These are phyloP conservation scores for Hoplostethus mediterraneus DNA, from an alignment of 2,797 vertebrate species.

Conservation along the genomic window DNA sequence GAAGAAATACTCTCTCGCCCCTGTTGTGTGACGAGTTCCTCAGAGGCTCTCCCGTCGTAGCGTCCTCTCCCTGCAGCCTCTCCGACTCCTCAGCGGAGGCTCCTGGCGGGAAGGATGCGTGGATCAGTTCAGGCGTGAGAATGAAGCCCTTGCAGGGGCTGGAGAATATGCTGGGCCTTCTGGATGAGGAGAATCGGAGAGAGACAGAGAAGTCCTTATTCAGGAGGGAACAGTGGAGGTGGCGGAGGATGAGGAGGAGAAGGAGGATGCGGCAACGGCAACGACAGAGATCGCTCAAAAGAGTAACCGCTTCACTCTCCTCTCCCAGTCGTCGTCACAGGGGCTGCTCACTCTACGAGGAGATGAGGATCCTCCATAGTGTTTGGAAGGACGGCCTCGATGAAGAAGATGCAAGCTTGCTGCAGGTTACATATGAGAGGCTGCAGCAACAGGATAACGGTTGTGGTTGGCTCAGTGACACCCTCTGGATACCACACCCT, in stretches of 20 bases:
- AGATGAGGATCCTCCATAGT: constrained; percentile 91
- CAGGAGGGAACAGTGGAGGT: constrained; percentile 62
- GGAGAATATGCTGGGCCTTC: constrained; percentile 77
- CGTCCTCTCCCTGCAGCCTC: constrained; percentile 73
- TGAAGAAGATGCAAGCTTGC: constrained; percentile 91
- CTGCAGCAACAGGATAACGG: constrained; percentile 88
- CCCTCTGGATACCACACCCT: constrained; percentile 93
- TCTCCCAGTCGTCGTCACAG: constrained; percentile 77
- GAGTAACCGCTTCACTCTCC: constrained; percentile 68
- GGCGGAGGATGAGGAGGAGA: constrained; percentile 76
- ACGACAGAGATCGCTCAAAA: constrained; percentile 75
- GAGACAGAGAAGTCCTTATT: constrained; percentile 30
- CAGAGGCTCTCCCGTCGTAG: constrained; percentile 68
- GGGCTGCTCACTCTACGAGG: constrained; percentile 86
- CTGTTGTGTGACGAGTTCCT: constrained; percentile 68
- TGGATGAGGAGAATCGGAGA: constrained; percentile 42
- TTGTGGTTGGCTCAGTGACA: constrained; percentile 92
- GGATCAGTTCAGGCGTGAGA: constrained; percentile 68
- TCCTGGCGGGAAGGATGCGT: constrained; percentile 77
- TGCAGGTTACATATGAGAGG: constrained; percentile 88
- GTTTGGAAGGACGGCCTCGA: constrained; percentile 95
- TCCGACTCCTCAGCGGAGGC: constrained; percentile 84
- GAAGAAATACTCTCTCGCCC: background rate
- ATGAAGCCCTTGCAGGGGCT: constrained; percentile 87
- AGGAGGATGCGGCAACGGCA: constrained; percentile 72